Base-by-base conservation (phyloP, 1,140 invertebrate species). In the Globodera rostochiensis region DNA sequence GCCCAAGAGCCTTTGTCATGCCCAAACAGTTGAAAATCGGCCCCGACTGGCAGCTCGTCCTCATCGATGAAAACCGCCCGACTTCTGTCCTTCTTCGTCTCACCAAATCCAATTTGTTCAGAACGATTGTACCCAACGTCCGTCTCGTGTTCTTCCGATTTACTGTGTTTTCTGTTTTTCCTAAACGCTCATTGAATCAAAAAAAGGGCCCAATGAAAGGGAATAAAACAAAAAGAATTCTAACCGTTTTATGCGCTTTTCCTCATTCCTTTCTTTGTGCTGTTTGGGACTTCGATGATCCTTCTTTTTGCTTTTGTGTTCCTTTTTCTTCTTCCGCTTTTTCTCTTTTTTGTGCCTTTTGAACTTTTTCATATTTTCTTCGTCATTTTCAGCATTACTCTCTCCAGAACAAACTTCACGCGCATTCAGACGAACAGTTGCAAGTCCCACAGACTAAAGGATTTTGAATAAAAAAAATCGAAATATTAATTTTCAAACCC, bases 291-390 rank as follows among this genome's bases (percentile, higher is more conserved):
- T 71, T 71, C 69, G 69, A 15, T 19, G 1, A 0, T 7, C 64
- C n/a, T 75, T 66, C 47, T 45, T 50, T 50, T 9, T 66, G 64
- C 50, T 75, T 9, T 75, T 75, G 11, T n/a, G 50, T 19, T 79
- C 67, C 45, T 79, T 47, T 71, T 79, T 57, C 73, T 74, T 79
- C 47, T 79, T n/a, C 9, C 13, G 46, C 36, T 64, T 67, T 64
- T 69, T 60, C 46, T 69, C 60, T 45, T 77, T 79, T 69, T 79
- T 69, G 36, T 79, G 69, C 73, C 36, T 77, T 71, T 64, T 67
- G 6, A 13, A 57, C 46, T 79, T 79, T 53, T 79, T 79, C 6
- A 1, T 21, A 36, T 46, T 53, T 57, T 7, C 73, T 19, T 71
- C 77, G 21, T 79, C 67, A 19, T 50, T 13, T 19, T 71, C 77